Conservation (phyloP, 2,888 invertebrate genomes). For the Dasysyrphus tricinctus region DNA sequence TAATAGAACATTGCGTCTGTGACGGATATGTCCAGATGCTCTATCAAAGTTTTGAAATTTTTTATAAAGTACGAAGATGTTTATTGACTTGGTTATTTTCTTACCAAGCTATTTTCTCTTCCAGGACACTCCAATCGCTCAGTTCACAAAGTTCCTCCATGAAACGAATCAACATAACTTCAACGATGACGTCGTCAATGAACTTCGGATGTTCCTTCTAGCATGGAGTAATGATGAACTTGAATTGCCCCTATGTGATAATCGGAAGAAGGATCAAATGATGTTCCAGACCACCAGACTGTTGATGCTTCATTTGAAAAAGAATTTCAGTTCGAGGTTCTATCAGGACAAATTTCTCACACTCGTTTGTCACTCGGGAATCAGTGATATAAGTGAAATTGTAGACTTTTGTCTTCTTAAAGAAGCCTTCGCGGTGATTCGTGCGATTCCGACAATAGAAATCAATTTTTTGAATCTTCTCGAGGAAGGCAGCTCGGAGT, state of each 20-base stretch:
- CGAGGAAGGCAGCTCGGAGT: conserved; percentile 81
- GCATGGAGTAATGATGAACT: conserved; percentile 81
- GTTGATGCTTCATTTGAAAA: conserved; percentile 86
- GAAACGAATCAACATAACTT: conserved; percentile 84
- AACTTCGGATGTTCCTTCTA: conserved; percentile 81
- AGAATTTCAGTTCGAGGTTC: conserved; percentile 86
- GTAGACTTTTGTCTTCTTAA: conserved; percentile 83
- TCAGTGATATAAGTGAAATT: conserved; percentile 84
- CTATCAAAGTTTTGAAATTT: conserved; percentile 88
- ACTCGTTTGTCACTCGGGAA: conserved; percentile 85
- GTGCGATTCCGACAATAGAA: conserved; percentile 76
- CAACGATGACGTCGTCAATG: conserved; percentile 83
- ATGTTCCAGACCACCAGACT: conserved; percentile 85
- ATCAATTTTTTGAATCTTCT: conserved; percentile 80
- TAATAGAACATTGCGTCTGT: conserved; percentile 82
- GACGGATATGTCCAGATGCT: conserved; percentile 86
- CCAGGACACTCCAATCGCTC: conserved; percentile 87
- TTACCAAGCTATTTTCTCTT: conserved; percentile 74
- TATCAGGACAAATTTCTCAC: conserved; percentile 87
- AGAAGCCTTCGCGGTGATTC: conserved; percentile 85
- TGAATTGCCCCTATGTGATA: conserved; percentile 79
- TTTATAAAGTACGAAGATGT: conserved; percentile 87
- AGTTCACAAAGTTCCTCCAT: conserved; percentile 86
- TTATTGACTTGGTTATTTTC: not conserved
- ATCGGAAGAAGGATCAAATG: conserved; percentile 84